phyloP scores from a whole-genome alignment of 2,888 invertebrate genomes.

The Psylliodes chrysocephalus region DNA sequence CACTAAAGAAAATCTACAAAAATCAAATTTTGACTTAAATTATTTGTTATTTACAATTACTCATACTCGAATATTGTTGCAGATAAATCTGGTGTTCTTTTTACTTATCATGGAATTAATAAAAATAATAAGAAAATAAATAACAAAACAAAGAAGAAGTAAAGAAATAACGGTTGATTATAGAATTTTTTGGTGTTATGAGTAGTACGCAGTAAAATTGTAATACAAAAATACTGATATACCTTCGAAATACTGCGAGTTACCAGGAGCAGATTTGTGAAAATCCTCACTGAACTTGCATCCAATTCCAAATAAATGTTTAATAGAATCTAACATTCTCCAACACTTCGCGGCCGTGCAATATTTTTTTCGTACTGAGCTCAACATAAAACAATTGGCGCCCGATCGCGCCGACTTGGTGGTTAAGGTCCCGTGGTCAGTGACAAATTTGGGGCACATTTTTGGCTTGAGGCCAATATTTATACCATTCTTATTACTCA shows the following conservation, averaged over 20 bases:
- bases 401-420: background rate
- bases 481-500: conserved; percentile 17
- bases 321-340: conserved; percentile 62
- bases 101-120: no score
- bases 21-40: no score
- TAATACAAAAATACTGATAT: background rate
- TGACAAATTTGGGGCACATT: conserved; percentile 24
- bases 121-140: no score
- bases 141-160: no score
- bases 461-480: conserved; percentile 31
- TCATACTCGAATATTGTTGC: no score
- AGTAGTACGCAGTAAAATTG: no score
- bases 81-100: no score
- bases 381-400: background rate
- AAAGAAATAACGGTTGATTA: no score
- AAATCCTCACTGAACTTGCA: conserved; percentile 53
- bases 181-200: no score
- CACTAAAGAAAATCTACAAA: no score
- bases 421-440: conserved; percentile 9
- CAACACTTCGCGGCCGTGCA: conserved; percentile 38
- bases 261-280: conserved; percentile 46
- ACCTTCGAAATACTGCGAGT: conserved; percentile 22
- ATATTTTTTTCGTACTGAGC: conserved; percentile 20
- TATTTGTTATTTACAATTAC: no score
- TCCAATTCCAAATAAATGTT: conserved; percentile 54